Evolutionary conservation across 2,797 vertebrate genomes (phyloP).

Genomic region (Tolypeutes matacus): DNA sequence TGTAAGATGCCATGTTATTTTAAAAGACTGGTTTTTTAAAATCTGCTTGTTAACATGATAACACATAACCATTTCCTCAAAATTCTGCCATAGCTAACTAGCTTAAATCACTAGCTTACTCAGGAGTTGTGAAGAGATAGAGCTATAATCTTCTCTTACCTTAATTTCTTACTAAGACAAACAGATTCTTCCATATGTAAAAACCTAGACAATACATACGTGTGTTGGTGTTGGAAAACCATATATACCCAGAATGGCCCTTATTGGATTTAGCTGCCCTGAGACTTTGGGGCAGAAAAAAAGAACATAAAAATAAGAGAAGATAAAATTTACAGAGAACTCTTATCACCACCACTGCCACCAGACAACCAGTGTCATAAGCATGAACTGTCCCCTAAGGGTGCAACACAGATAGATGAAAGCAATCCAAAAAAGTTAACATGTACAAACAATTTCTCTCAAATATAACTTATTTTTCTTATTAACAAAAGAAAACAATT

Average conservation of each 20-base stretch:
- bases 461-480: conserved; percentile 10
- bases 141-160: background rate
- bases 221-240: background rate
- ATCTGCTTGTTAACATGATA: conserved; percentile 9
- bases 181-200: background rate
- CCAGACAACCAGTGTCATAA: background rate
- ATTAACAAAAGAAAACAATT: background rate
- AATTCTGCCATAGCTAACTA: background rate
- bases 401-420: background rate
- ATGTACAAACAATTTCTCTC: background rate
- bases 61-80: conserved; percentile 27
- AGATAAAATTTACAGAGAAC: background rate
- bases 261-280: background rate
- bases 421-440: background rate
- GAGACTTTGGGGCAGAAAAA: background rate
- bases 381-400: too few species aligned
- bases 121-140: conserved; percentile 9
- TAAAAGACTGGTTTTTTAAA: background rate
- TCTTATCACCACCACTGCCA: background rate
- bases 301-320: background rate
- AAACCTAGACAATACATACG: background rate
- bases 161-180: conserved; percentile 40
- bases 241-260: background rate
- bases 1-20: conserved; percentile 2
- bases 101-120: conserved; percentile 24